A percentile compares a stretch with the other conserved stretches of the same genome.
phyloP scores from a whole-genome alignment of 2,888 invertebrate genomes.

The Rhagonycha fulva region DNA sequence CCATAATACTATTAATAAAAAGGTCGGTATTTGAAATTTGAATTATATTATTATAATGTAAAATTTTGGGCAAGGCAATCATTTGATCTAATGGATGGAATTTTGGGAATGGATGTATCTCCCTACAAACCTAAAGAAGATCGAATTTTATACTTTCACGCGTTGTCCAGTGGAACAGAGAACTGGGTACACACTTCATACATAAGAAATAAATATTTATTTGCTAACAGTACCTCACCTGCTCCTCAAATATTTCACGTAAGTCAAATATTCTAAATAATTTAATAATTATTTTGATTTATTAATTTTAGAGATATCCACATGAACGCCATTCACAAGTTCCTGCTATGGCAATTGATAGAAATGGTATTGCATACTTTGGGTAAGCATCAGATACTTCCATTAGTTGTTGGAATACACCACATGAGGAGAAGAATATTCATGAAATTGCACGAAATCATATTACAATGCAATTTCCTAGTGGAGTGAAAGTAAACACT shows the following conservation, averaged over 20 bases:
- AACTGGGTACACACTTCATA: constrained; percentile 66
- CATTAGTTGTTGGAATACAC: constrained; percentile 75
- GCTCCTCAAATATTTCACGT: constrained; percentile 61
- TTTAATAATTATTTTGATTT: background rate
- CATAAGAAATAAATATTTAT: constrained; percentile 62
- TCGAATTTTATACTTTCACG: constrained; percentile 70
- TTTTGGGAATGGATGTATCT: constrained; percentile 71
- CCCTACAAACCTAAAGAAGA: constrained; percentile 59
- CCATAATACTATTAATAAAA: too few relatives aligned
- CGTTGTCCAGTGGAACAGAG: constrained; percentile 69
- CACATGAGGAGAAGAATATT: constrained; percentile 63
- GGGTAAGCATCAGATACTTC: constrained; percentile 70
- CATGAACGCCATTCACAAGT: constrained; percentile 66
- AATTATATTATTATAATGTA: too few relatives aligned
- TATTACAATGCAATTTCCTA: constrained; percentile 71
- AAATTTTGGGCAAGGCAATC: constrained; percentile 50
- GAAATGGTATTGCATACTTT: constrained; percentile 71
- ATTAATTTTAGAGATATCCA: constrained; percentile 54
- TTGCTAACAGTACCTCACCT: constrained; percentile 57
- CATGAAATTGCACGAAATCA: constrained; percentile 61
- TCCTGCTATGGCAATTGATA: constrained; percentile 73
- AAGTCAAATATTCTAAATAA: constrained; percentile 40
- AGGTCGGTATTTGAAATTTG: too few relatives aligned
- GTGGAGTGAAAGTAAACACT: constrained; percentile 67
- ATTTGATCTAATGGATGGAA: constrained; percentile 76